These are phyloP conservation scores for Hypotaenidia philippensis DNA, from an alignment of 2,797 vertebrate species.

Conservation along the genomic window DNA sequence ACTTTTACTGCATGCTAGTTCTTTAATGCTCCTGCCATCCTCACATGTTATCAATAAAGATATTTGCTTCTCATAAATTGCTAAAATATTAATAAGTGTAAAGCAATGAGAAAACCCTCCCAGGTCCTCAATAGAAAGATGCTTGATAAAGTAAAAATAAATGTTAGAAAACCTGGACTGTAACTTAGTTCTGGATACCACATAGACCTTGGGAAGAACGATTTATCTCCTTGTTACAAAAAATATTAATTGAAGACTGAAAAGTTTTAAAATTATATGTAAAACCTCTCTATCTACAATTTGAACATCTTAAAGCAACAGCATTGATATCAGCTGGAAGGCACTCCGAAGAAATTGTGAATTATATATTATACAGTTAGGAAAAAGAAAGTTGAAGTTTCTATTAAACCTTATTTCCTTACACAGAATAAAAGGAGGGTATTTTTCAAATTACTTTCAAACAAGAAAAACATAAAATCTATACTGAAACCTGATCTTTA, in stretches of 20 bases:
- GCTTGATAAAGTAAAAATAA: neutral
- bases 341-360: neutral
- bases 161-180: neutral
- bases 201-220: neutral
- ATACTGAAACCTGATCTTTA: constrained; percentile 24
- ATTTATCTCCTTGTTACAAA: neutral
- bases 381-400: neutral
- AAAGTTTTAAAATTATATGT: neutral
- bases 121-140: neutral
- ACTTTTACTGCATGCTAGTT: neutral
- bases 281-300: neutral
- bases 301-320: neutral
- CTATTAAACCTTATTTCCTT: neutral
- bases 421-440: neutral
- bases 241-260: neutral
- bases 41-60: neutral
- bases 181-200: neutral
- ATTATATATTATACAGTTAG: neutral
- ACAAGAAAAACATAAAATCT: constrained; percentile 2
- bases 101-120: neutral
- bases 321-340: neutral
- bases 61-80: neutral
- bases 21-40: neutral
- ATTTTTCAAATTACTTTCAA: constrained; percentile 13
- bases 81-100: neutral